These are phyloP conservation scores for Brachyalestes nurse DNA, from an alignment of 2,797 vertebrate genomes.

Conservation along the genomic window DNA sequence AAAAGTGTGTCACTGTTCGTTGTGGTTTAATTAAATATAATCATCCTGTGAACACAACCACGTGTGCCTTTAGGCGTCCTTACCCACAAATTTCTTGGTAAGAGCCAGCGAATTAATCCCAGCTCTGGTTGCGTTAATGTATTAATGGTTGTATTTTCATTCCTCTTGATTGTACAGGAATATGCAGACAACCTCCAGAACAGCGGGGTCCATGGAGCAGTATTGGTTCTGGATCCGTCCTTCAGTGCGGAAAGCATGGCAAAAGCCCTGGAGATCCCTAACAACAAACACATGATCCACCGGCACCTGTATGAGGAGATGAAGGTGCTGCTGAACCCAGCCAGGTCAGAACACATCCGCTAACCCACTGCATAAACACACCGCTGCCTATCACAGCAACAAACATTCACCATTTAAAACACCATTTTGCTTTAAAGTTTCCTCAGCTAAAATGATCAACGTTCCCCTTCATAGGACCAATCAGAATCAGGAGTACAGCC, in stretches of 20 bases:
- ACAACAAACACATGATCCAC: constrained; percentile 82
- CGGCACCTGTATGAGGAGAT: constrained; percentile 85
- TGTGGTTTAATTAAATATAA: too few relatives aligned
- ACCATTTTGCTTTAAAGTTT: background rate
- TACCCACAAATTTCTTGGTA: too few relatives aligned
- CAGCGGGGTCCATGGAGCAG: constrained; percentile 84
- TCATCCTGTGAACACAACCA: too few relatives aligned
- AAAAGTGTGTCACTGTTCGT: too few relatives aligned
- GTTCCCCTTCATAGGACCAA: constrained; percentile 40
- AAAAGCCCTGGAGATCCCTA: constrained; percentile 80
- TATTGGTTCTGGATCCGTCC: constrained; percentile 83
- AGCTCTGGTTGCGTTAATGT: too few relatives aligned
- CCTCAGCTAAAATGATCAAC: background rate
- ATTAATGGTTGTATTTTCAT: background rate
- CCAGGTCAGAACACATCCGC: constrained; percentile 67
- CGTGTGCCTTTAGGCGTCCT: too few relatives aligned
- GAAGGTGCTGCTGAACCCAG: constrained; percentile 73
- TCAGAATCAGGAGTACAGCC: constrained; percentile 52
- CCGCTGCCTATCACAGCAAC: background rate
- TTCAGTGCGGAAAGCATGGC: constrained; percentile 86
- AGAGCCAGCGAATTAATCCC: too few relatives aligned
- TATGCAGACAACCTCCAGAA: constrained; percentile 84
- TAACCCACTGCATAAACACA: background rate
- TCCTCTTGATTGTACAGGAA: constrained; percentile 71
- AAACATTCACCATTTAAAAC: background rate